Conservation (phyloP, 2,797 vertebrate genomes). For the Micrastur ruficollis region DNA sequence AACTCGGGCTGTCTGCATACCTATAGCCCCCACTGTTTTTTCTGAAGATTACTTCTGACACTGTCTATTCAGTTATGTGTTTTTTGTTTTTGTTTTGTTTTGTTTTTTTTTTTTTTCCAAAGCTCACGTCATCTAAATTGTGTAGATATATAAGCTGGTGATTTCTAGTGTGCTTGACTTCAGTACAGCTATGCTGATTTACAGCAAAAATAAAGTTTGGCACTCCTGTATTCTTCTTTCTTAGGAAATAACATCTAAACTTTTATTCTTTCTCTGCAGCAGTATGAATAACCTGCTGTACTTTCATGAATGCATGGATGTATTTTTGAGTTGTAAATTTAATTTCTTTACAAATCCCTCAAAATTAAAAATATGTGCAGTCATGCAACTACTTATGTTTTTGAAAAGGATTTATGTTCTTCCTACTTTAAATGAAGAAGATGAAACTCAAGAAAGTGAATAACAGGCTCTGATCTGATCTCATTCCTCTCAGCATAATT, state of each 20-base stretch:
- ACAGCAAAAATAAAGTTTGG: not conserved
- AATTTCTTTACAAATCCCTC: not conserved
- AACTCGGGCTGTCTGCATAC: not conserved
- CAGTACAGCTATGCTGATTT: not conserved
- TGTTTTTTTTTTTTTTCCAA: not conserved
- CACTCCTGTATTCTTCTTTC: not conserved
- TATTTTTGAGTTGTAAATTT: not conserved
- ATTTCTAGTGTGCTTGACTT: not conserved
- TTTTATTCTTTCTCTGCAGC: not conserved
- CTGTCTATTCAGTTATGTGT: not conserved
- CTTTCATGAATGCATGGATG: not conserved
- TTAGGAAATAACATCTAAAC: not conserved
- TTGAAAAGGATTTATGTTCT: slow-evolving; percentile 6
- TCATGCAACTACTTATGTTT: not conserved
- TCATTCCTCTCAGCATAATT: not conserved
- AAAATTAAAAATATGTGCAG: slow-evolving; percentile 15
- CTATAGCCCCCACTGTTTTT: not conserved
- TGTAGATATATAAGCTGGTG: not conserved
- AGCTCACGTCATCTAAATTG: not conserved
- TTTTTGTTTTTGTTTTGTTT: too few relatives aligned
- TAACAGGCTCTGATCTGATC: not conserved
- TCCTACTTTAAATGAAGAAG: not conserved
- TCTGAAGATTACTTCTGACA: not conserved
- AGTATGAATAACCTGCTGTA: not conserved
- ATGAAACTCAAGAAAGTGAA: not conserved